Evolutionary conservation across 2,888 invertebrate genomes (phyloP).

Genomic region (Stenodera caucasica): DNA sequence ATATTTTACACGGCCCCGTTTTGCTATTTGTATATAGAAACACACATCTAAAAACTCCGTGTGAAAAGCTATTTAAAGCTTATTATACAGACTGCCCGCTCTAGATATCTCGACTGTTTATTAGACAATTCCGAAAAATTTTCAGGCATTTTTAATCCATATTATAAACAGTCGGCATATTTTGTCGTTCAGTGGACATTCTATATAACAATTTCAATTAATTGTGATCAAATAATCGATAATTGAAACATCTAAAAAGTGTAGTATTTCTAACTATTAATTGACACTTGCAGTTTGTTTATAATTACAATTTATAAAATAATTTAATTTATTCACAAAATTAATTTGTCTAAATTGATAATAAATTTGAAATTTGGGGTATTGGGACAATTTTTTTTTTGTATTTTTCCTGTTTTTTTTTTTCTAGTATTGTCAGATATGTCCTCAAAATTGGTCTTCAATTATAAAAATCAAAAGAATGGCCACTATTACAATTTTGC

Average conservation of each 20-base stretch:
- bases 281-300: constrained; percentile 37
- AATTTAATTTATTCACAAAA: background rate
- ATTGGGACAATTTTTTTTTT: too few species aligned
- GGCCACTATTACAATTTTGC: background rate
- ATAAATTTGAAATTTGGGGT: too few species aligned
- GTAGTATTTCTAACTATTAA: constrained; percentile 30
- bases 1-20: too few species aligned
- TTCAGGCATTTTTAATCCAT: too few species aligned
- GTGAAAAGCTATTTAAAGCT: background rate
- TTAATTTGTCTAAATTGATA: too few species aligned
- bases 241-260: background rate
- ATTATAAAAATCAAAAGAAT: background rate
- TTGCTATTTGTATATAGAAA: too few species aligned
- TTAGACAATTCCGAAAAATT: too few species aligned
- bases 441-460: background rate
- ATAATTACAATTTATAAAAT: constrained; percentile 18
- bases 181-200: too few species aligned
- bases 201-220: too few species aligned
- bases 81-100: background rate
- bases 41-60: constrained; percentile 11
- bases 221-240: too few species aligned
- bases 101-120: too few species aligned
- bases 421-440: background rate
- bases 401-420: background rate
- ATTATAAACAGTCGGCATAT: too few species aligned